phyloP scores from a whole-genome alignment of 2,113 vertebrate genomes.

The Capreolus pygargus region DNA sequence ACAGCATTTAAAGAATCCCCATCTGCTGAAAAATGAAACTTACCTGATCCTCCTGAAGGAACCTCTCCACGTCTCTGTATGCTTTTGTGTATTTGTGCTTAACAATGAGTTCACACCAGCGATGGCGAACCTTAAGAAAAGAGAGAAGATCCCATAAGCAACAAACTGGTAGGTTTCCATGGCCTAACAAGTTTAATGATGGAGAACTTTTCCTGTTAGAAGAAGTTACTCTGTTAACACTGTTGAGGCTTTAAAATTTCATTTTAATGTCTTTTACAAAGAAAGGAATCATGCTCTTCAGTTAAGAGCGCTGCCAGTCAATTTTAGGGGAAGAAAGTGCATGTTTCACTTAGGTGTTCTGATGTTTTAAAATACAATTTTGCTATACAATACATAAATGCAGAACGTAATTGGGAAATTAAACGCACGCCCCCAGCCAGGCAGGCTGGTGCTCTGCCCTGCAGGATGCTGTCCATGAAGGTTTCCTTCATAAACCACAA shows the following conservation, averaged over 20 bases:
- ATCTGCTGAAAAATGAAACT: not conserved
- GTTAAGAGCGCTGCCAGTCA: not conserved
- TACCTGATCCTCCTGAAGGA: conserved; percentile 93
- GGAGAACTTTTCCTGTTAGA: fast-evolving
- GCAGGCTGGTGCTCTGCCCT: not conserved
- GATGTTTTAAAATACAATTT: not conserved
- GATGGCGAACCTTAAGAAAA: conserved; percentile 88
- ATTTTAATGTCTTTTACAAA: not conserved
- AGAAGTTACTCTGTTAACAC: not conserved
- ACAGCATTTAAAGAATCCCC: too few relatives aligned
- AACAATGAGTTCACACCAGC: conserved; percentile 95
- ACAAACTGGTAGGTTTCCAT: too few relatives aligned
- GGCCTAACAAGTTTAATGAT: fast-evolving
- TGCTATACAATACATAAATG: not conserved
- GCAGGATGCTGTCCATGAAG: fast-evolving
- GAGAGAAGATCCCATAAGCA: not conserved
- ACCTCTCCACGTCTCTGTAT: conserved; percentile 88
- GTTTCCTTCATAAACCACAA: not conserved
- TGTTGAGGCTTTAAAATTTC: not conserved
- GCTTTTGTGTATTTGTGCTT: conserved; percentile 86
- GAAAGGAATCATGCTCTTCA: not conserved
- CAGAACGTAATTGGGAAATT: not conserved
- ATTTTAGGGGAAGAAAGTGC: not conserved
- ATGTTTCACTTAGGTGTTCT: not conserved
- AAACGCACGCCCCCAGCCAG: fast-evolving